A percentile compares a stretch with the other conserved stretches of the same genome.
phyloP scores from a whole-genome alignment of 2,113 vertebrate genomes.

The Alces alces region DNA sequence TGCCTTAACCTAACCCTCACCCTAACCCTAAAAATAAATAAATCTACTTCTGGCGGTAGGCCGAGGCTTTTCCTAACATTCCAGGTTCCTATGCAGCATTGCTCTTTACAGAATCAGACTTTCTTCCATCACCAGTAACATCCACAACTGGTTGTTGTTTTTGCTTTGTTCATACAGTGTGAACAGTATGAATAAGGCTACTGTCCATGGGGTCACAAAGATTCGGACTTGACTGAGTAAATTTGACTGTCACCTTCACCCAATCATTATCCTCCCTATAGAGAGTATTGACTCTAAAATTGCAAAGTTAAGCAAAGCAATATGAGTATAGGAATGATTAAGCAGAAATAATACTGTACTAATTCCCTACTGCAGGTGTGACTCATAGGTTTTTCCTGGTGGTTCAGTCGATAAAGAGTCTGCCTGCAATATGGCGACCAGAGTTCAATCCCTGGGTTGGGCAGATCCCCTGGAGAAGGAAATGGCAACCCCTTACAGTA shows the following conservation, averaged over 20 bases:
- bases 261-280: not conserved
- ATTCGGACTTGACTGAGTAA: not conserved
- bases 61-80: no score
- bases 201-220: not conserved
- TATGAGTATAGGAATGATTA: not conserved
- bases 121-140: not conserved
- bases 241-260: not conserved
- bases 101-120: rapidly evolving
- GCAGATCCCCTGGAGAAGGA: not conserved
- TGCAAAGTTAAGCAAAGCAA: not conserved
- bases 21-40: no score
- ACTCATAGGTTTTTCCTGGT: not conserved
- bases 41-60: no score
- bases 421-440: rapidly evolving
- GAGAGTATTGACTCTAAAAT: not conserved
- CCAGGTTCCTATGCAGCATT: not conserved
- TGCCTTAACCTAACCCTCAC: not conserved
- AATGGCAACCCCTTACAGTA: not conserved
- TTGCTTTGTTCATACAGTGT: not conserved
- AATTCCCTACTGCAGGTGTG: not conserved
- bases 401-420: not conserved
- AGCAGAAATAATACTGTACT: not conserved
- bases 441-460: not conserved
- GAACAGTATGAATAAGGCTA: not conserved
- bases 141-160: not conserved